phyloP scores from a whole-genome alignment of 2,113 vertebrate genomes.

The Microcebus murinus region DNA sequence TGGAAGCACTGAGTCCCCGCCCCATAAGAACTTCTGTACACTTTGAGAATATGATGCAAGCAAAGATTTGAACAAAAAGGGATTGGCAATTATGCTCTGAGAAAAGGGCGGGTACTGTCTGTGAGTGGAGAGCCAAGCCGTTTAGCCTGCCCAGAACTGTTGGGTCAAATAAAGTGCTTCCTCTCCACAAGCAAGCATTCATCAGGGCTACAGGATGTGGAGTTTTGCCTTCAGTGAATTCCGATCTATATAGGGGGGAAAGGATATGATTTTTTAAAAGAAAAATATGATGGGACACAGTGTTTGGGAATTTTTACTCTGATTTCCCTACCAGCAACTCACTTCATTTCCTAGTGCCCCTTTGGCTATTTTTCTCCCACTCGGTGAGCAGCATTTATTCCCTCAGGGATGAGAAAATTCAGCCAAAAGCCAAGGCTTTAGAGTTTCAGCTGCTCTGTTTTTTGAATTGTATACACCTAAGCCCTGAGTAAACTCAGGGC shows the following conservation, averaged over 20 bases:
- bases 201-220: background rate
- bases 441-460: conserved; percentile 4
- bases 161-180: background rate
- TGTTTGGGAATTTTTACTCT: background rate
- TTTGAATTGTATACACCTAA: background rate
- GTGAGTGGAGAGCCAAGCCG: background rate
- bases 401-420: background rate
- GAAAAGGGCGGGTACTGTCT: background rate
- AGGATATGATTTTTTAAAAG: background rate
- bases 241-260: background rate
- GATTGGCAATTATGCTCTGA: background rate
- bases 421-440: conserved; percentile 25
- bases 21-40: background rate
- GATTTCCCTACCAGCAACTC: background rate
- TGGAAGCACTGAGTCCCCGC: background rate
- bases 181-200: background rate
- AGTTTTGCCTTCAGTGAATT: background rate
- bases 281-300: background rate
- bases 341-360: background rate
- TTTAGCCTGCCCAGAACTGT: background rate
- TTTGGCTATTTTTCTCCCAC: conserved; percentile 9
- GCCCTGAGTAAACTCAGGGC: background rate
- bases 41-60: background rate
- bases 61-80: background rate
- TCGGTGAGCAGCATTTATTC: background rate